Evolutionary conservation across 2,888 invertebrate species (phyloP), one percentile per base, ranked within the genome.

Genomic region (Cantharis rustica): DNA sequence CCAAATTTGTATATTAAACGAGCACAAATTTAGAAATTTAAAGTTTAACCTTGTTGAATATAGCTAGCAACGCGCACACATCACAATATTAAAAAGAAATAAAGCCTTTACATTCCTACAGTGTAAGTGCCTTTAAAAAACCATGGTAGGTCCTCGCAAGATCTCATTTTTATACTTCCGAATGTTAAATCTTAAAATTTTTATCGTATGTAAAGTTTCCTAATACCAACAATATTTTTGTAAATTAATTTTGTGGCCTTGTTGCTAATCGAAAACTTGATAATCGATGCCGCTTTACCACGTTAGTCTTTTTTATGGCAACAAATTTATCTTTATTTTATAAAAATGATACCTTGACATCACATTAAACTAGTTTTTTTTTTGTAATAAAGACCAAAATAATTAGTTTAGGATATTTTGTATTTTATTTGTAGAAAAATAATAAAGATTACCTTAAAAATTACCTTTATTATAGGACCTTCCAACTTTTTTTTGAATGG

Each of bases 131-230:
- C 64, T 66, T 66, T 66, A 20, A 20, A 20, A 66, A 66, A 66
- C 11, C 26, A 86, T 86, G 86, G 86, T 85, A 78, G 85, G 85
- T 79, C 84, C 83, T 68, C 82, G 84, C 72, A 84, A 85, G 63
- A 87, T 88, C 87, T 87, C 86, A 66, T 88, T 88, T 80, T 86
- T 86, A 68, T 86, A 85, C 80, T 82, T 86, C 68, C 87, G 88
- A 80, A 83, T 87, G 75, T 84, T 47, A 7, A 47, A 47, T 7
- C 47, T 47, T n/a, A n/a, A n/a, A 47, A 47, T n/a, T 47, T n/a
- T 47, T 47, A 47, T 31, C n/a, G 31, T 31, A 31, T 20, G 13
- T 31, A 13, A 13, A n/a, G 31, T 31, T 31, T 31, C 2, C 31
- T 31, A 31, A 13, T 31, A 31, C 26, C 11, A 11, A 31, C n/a